These are phyloP conservation scores for Gymnodraco acuticeps DNA, from an alignment of 2,797 vertebrate genomes.

Conservation along the genomic window DNA sequence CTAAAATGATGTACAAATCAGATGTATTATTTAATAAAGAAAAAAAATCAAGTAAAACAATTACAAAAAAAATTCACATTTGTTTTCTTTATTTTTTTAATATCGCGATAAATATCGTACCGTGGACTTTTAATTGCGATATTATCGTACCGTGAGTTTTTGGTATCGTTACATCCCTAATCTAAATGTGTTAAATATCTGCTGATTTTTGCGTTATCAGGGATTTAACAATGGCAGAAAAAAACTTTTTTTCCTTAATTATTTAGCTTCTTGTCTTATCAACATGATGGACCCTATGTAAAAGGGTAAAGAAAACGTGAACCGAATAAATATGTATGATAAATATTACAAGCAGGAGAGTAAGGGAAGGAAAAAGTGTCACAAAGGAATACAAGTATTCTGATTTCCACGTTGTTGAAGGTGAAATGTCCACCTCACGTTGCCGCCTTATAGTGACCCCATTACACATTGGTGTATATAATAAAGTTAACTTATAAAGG, in stretches of 20 bases:
- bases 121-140: too few relatives aligned
- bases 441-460: constrained; percentile 3
- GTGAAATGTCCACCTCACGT: constrained; percentile 40
- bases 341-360: background rate
- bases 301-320: background rate
- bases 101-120: too few relatives aligned
- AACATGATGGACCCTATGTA: background rate
- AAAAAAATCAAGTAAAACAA: too few relatives aligned
- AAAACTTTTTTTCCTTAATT: background rate
- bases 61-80: too few relatives aligned
- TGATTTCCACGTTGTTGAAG: constrained; percentile 5
- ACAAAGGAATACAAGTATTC: background rate
- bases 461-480: constrained; percentile 18
- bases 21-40: too few relatives aligned
- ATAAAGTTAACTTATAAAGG: constrained; percentile 44
- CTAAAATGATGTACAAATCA: too few relatives aligned
- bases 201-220: background rate
- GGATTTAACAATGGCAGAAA: background rate
- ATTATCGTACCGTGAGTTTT: too few relatives aligned
- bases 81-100: too few relatives aligned
- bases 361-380: background rate
- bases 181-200: background rate
- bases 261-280: background rate
- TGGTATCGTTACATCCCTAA: too few relatives aligned
- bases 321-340: background rate